Base-by-base conservation (phyloP, 2,113 vertebrate genomes). In the Propithecus coquereli region DNA sequence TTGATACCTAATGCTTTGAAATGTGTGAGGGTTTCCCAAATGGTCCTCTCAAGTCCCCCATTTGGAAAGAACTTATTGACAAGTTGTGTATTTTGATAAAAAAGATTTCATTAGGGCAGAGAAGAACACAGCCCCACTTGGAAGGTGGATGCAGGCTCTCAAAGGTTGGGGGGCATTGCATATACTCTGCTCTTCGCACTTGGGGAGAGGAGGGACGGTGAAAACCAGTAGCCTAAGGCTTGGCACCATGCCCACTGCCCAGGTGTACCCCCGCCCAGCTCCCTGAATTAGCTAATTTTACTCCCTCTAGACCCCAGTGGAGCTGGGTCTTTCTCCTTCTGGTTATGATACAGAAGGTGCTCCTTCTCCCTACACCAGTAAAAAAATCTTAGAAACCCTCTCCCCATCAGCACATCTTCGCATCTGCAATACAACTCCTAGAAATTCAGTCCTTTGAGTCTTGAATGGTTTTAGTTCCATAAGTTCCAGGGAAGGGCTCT, bases 51-150 rank as follows among this genome's bases (percentile, higher is more conserved):
- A 86, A 94, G 47, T 5, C 12, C 43, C 6, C 14, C n/a, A 47
- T 17, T 50, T 91, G 74, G 47, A 70, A 94, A 88, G 27, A 93
- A 96, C 37, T 84, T 68, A 63, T 47, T 85, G 54, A 94, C 40
- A 50, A 91, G 47, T 12, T 93, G 59, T 68, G 27, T 13, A 73
- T 84, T 89, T 73, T 61, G 20, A 91, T 77, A 52, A 71, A 85
- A 61, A 71, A 25, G 10, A 77, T 61, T 90, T 45, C 79, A 61
- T 25, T 30, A 45, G 25, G 10, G 1, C 59, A 57, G 30, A 20
- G 22, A 92, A 59, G 45, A 87, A 70, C 20, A 74, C 4, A 61
- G n/a, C 6, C 34, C 50, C 18, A 22, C 59, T 23, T 45, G n/a
- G 70, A 92, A 74, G 22, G 13, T 3, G 40, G 50, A 27, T 37